Evolutionary conservation across 2,888 invertebrate species (phyloP).

Genomic region (Zygaena filipendulae): DNA sequence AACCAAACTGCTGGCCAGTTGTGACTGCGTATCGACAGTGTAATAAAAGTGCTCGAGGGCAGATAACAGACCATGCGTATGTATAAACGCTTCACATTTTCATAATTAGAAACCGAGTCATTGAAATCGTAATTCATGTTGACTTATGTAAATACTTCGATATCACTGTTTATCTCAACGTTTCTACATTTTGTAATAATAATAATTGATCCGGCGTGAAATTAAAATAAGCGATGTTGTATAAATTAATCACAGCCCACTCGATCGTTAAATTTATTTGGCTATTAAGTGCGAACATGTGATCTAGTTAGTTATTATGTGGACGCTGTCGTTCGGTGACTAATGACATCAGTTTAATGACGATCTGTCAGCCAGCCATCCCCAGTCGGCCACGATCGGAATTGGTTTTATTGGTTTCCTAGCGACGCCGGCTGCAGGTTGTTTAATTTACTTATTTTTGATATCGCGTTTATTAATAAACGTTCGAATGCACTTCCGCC

Average conservation of each 20-base stretch:
- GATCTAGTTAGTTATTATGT: slow-evolving; percentile 58
- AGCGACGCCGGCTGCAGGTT: slow-evolving; percentile 42
- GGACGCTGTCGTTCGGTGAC: slow-evolving; percentile 58
- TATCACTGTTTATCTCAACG: slow-evolving; percentile 53
- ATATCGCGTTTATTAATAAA: slow-evolving; percentile 23
- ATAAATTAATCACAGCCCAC: slow-evolving; percentile 23
- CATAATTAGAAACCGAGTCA: slow-evolving; percentile 40
- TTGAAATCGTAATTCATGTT: slow-evolving; percentile 53
- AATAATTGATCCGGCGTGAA: slow-evolving; percentile 57
- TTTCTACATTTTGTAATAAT: slow-evolving; percentile 38
- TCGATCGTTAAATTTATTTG: slow-evolving; percentile 59
- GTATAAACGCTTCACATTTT: slow-evolving; percentile 51
- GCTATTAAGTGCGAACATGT: slow-evolving; percentile 64
- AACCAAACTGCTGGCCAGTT: slow-evolving; percentile 36
- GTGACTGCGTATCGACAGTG: slow-evolving; percentile 45
- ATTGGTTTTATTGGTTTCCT: slow-evolving; percentile 57
- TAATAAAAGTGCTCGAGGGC: slow-evolving; percentile 38
- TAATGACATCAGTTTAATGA: slow-evolving; percentile 58
- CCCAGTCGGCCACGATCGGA: slow-evolving; percentile 33
- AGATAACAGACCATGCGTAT: slow-evolving; percentile 53
- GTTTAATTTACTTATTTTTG: slow-evolving; percentile 44
- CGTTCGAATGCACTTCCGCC: slow-evolving; percentile 23
- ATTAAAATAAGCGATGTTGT: slow-evolving; percentile 39
- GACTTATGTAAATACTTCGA: slow-evolving; percentile 65
- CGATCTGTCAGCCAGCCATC: slow-evolving; percentile 45